These are phyloP conservation scores for Labeo rohita DNA, from an alignment of 2,113 vertebrate genomes.

Conservation along the genomic window DNA sequence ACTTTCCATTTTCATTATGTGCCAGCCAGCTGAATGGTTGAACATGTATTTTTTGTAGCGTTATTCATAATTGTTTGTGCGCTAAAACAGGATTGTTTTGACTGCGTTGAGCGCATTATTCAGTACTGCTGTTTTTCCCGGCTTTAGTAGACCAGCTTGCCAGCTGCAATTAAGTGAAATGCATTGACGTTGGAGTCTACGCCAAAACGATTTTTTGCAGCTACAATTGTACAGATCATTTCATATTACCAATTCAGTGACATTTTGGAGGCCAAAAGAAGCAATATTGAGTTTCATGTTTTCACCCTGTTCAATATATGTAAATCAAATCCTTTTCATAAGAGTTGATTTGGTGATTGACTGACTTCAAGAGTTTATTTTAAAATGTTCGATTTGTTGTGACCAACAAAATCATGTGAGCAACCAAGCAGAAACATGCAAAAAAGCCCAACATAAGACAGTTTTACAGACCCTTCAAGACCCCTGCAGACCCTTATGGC, in stretches of 20 bases:
- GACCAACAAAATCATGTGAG: background rate
- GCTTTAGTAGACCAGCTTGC: constrained; percentile 19
- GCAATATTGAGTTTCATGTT: background rate
- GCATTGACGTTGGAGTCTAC: constrained; percentile 8
- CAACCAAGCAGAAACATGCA: background rate
- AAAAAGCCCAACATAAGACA: background rate
- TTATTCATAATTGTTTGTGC: constrained; percentile 29
- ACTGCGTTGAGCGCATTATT: background rate
- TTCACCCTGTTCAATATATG: constrained; percentile 43
- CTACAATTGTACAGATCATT: background rate
- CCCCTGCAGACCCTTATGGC: background rate
- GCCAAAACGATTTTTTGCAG: background rate
- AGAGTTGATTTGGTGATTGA: constrained; percentile 16
- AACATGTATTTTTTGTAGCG: constrained; percentile 30
- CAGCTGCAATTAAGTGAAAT: constrained; percentile 48
- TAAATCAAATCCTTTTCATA: constrained; percentile 63
- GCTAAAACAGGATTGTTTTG: constrained; percentile 40
- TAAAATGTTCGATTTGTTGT: background rate
- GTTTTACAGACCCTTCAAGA: background rate
- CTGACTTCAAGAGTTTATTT: background rate
- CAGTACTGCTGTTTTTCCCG: constrained; percentile 1
- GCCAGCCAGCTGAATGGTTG: constrained; percentile 1
- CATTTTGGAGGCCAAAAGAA: constrained; percentile 23
- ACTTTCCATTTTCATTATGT: constrained; percentile 38
- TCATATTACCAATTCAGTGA: background rate